These are phyloP conservation scores for Telenomus remus DNA, from an alignment of 1,140 invertebrate species.

Conservation along the genomic window DNA sequence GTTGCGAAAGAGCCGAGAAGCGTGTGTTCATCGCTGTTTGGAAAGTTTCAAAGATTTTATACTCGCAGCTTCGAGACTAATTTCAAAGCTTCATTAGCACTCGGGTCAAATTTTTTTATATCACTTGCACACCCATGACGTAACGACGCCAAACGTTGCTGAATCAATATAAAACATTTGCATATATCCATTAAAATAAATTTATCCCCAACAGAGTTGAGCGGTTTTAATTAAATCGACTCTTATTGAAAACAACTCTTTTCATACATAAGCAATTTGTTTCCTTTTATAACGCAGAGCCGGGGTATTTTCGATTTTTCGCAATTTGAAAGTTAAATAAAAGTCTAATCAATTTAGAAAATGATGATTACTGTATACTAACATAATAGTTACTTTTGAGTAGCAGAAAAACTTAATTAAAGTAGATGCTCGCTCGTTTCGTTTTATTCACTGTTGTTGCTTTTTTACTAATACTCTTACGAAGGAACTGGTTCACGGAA, in stretches of 20 bases:
- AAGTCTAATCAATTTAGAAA: no score
- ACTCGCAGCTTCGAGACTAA: slow-evolving; percentile 24
- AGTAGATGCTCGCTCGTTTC: slow-evolving; percentile 33
- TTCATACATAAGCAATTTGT: no score
- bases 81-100: slow-evolving; percentile 48
- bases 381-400: no score
- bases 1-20: slow-evolving; percentile 44
- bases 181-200: no score
- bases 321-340: no score
- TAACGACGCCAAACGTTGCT: slow-evolving; percentile 39
- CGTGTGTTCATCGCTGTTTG: slow-evolving; percentile 51
- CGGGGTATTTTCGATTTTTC: no score
- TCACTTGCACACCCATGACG: slow-evolving; percentile 13
- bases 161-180: slow-evolving; percentile 34
- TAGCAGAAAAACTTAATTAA: background rate
- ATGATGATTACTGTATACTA: no score
- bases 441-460: slow-evolving; percentile 38
- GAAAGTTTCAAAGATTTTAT: slow-evolving; percentile 46
- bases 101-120: slow-evolving; percentile 24
- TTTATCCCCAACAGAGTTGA: no score
- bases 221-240: no score
- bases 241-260: no score
- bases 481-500: slow-evolving; percentile 59
- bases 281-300: no score
- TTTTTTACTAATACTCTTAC: slow-evolving; percentile 55